Conservation (phyloP, 2,888 invertebrate species). For the Venusia cambrica region DNA sequence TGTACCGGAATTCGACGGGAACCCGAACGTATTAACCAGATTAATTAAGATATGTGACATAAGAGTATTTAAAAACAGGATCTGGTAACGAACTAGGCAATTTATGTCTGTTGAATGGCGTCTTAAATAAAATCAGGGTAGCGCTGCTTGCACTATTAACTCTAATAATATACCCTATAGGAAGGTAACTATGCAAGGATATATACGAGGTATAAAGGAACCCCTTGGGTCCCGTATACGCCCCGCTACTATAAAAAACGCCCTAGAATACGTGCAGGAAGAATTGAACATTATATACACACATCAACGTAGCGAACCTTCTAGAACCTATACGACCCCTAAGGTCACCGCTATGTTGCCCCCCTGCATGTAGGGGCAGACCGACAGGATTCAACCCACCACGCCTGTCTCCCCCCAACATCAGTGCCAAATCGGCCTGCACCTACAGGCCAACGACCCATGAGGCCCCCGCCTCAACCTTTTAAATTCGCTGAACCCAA, state of each 20-base stretch:
- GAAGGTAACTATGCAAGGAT: conserved; percentile 31
- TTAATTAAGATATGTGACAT: conserved; percentile 34
- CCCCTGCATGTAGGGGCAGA: too few relatives aligned
- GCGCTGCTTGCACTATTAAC: conserved; percentile 30
- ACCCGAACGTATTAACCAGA: conserved; percentile 25
- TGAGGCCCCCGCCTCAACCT: too few relatives aligned
- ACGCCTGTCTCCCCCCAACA: too few relatives aligned
- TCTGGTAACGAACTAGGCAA: conserved; percentile 12
- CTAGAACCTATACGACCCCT: not conserved
- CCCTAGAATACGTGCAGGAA: conserved; percentile 31
- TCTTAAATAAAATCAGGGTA: conserved; percentile 27
- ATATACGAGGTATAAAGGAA: conserved; percentile 27
- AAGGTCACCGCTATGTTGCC: too few relatives aligned
- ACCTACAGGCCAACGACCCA: too few relatives aligned
- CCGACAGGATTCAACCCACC: too few relatives aligned
- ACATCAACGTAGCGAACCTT: conserved; percentile 22
- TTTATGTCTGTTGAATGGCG: conserved; percentile 22
- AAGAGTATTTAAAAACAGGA: not conserved
- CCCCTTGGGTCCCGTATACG: conserved; percentile 32
- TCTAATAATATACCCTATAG: conserved; percentile 31
- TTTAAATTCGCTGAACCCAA: too few relatives aligned
- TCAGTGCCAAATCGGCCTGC: too few relatives aligned
- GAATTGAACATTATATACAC: conserved; percentile 29
- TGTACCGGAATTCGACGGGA: conserved; percentile 24
- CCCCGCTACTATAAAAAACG: conserved; percentile 29